Evolutionary conservation across 2,797 vertebrate species (phyloP).

Genomic region (Rhodeus uyekii): DNA sequence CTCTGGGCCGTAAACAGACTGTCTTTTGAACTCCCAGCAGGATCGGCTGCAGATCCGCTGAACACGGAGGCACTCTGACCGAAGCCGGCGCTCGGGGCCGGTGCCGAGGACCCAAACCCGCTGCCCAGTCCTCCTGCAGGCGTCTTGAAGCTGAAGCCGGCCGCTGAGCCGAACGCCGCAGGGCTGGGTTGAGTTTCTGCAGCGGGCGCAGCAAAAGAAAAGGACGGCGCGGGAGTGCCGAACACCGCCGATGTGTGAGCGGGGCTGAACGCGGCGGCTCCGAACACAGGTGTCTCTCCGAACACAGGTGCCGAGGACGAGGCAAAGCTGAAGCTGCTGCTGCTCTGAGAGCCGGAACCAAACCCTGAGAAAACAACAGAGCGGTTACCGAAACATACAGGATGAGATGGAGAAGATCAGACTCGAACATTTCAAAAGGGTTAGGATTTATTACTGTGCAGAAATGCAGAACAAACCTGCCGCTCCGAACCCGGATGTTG

Average conservation of each 20-base stretch:
- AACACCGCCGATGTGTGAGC: conserved; percentile 67
- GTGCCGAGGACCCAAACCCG: conserved; percentile 46
- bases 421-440: too few relatives aligned
- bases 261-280: conserved; percentile 48
- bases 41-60: not conserved
- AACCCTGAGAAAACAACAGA: conserved; percentile 57
- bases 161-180: conserved; percentile 52
- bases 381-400: not conserved
- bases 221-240: conserved; percentile 65
- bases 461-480: conserved; percentile 72
- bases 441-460: not conserved
- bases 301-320: conserved; percentile 64
- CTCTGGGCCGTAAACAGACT: conserved; percentile 80
- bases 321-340: conserved; percentile 80
- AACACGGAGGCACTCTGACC: conserved; percentile 58
- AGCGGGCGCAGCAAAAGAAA: conserved; percentile 78
- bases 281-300: conserved; percentile 62
- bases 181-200: conserved; percentile 54
- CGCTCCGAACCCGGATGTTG: conserved; percentile 66
- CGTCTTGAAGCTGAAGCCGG: conserved; percentile 67
- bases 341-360: conserved; percentile 54
- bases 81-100: conserved; percentile 46
- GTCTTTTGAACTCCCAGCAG: conserved; percentile 49
- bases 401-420: too few relatives aligned
- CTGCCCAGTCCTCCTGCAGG: conserved; percentile 55